A percentile compares a stretch with the other conserved stretches of the same genome.
Conservation (phyloP, 92 coral and sea anemone species). For the Epizoanthus illoricatus region DNA sequence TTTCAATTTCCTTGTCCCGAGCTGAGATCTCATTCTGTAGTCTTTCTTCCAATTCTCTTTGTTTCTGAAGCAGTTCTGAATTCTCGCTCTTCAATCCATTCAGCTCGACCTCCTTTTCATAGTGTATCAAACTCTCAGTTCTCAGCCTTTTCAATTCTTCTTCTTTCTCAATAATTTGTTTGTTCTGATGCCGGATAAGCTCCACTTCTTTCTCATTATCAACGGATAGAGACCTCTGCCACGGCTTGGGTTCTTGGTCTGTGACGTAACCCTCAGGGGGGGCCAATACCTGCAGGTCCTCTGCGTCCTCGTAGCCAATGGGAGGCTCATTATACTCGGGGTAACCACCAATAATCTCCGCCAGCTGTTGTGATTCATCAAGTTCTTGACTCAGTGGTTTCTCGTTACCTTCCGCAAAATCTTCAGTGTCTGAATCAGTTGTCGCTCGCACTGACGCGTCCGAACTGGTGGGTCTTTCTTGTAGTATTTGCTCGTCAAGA, state of each 20-base stretch:
- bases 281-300: conserved; percentile 14
- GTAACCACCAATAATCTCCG: conserved; percentile 25
- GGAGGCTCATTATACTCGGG: conserved; percentile 25
- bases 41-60: conserved; percentile 52
- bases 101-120: conserved; percentile 52
- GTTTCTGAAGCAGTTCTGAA: conserved; percentile 39
- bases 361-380: conserved; percentile 33
- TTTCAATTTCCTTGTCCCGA: conserved; percentile 73
- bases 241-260: conserved; percentile 25
- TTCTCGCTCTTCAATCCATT: conserved; percentile 54
- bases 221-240: conserved; percentile 1
- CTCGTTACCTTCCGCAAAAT: conserved; percentile 55
- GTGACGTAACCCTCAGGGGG: conserved; percentile 29
- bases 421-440: conserved; percentile 57
- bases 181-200: conserved; percentile 29
- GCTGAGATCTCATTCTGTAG: conserved; percentile 40
- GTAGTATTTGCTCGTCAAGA: not conserved
- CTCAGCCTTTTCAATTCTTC: conserved; percentile 43
- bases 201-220: conserved; percentile 30
- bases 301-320: conserved; percentile 12
- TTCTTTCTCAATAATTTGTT: conserved; percentile 42
- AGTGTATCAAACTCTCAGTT: conserved; percentile 6
- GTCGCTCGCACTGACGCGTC: conserved; percentile 48
- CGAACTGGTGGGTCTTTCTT: conserved; percentile 33
- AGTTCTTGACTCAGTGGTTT: conserved; percentile 45